Conservation (phyloP, 2,888 invertebrate species). For the Amitus sp. region DNA sequence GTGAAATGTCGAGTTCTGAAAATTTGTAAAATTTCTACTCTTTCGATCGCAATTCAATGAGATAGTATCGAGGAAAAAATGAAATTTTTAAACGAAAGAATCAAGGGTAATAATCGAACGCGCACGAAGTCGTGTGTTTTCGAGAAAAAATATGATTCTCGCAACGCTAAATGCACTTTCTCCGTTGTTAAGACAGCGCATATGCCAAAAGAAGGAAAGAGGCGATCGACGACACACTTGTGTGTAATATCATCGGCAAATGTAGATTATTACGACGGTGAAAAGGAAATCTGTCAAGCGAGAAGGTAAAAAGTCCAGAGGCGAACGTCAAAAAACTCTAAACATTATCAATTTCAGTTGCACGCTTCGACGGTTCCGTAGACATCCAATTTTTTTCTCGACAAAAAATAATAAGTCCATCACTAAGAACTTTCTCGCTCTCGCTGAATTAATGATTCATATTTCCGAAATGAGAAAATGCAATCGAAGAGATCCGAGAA, state of each 20-base stretch:
- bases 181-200: neutral
- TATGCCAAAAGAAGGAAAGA: conserved; percentile 1
- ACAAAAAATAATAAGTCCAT: no score
- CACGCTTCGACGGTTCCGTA: neutral
- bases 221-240: conserved; percentile 3
- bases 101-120: neutral
- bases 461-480: no score
- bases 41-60: no score
- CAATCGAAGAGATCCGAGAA: no score
- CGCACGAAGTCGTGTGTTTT: neutral
- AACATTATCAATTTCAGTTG: neutral
- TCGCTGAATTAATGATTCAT: no score
- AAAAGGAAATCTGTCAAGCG: conserved; percentile 2
- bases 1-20: no score
- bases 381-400: no score
- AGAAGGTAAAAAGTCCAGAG: neutral
- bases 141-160: neutral
- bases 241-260: conserved; percentile 1
- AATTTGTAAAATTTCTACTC: no score
- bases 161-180: neutral
- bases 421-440: no score
- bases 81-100: neutral
- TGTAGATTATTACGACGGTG: neutral
- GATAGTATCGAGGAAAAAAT: no score
- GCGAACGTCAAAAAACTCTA: no score